A percentile compares a stretch with the other conserved stretches of the same genome.
phyloP scores from a whole-genome alignment of 1,140 invertebrate species.

The Sinonovacula constricta region DNA sequence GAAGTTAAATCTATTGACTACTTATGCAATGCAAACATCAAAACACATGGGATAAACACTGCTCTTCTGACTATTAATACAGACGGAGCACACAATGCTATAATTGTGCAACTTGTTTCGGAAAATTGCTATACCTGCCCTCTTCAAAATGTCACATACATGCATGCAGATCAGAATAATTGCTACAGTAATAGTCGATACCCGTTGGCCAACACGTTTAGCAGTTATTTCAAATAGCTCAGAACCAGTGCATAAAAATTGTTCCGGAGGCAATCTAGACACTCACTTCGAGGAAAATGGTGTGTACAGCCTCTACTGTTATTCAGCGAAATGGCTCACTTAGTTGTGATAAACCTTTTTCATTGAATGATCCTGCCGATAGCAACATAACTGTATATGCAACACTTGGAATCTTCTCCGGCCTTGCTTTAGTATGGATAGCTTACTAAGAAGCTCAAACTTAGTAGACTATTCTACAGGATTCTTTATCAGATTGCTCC shows the following conservation, averaged over 20 bases:
- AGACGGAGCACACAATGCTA: slow-evolving; percentile 19
- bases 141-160: slow-evolving; percentile 35
- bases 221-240: slow-evolving; percentile 21
- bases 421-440: slow-evolving; percentile 57
- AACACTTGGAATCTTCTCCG: slow-evolving; percentile 57
- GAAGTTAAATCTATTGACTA: too few relatives aligned
- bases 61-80: slow-evolving; percentile 29
- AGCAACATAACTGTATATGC: slow-evolving; percentile 64
- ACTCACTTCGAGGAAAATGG: slow-evolving; percentile 53
- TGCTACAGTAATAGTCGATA: slow-evolving; percentile 55
- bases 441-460: slow-evolving; percentile 55
- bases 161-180: slow-evolving; percentile 10
- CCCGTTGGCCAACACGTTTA: slow-evolving; percentile 57
- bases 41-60: slow-evolving; percentile 13
- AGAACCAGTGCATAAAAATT: background rate
- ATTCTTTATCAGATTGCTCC: slow-evolving; percentile 9
- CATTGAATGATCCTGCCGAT: slow-evolving; percentile 53
- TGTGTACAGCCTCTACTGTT: slow-evolving; percentile 57
- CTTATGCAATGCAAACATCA: background rate
- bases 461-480: background rate
- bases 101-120: slow-evolving; percentile 33
- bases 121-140: slow-evolving; percentile 29
- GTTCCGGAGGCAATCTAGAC: slow-evolving; percentile 29
- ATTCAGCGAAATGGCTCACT: slow-evolving; percentile 7
- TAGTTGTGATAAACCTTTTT: slow-evolving; percentile 24